Evolutionary conservation across 2,888 invertebrate species (phyloP).

Genomic region (Caenorhabditis becei): DNA sequence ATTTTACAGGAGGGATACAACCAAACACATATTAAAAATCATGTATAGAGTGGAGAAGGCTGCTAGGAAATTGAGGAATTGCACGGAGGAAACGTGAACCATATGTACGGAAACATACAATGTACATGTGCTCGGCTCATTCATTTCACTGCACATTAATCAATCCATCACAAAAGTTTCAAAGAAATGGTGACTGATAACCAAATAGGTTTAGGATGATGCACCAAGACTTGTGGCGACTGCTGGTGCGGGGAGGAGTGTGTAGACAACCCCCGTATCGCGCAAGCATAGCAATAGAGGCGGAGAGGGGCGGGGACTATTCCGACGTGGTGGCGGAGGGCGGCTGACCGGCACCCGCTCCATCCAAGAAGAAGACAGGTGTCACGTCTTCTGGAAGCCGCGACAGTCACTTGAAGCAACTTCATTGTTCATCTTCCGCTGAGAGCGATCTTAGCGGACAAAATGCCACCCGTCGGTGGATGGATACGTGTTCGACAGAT

Average conservation of each 20-base stretch:
- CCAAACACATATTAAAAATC: constrained; percentile 54
- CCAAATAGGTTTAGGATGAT: not conserved
- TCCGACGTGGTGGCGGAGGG: constrained; percentile 26
- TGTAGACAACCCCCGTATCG: constrained; percentile 29
- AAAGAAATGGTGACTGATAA: not conserved
- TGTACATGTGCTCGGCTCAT: constrained; percentile 58
- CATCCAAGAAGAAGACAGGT: constrained; percentile 26
- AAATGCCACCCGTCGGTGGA: constrained; percentile 7
- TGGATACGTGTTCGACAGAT: constrained; percentile 29
- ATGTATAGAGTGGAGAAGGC: constrained; percentile 41
- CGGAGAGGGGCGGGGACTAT: constrained; percentile 34
- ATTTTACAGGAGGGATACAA: constrained; percentile 17
- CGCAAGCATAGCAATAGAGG: constrained; percentile 45
- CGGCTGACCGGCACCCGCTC: constrained; percentile 42
- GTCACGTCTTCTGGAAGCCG: constrained; percentile 40
- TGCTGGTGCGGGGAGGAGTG: constrained; percentile 25
- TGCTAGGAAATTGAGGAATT: constrained; percentile 28
- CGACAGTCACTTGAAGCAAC: constrained; percentile 39
- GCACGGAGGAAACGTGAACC: constrained; percentile 45
- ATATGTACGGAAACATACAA: constrained; percentile 52
- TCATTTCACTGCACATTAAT: constrained; percentile 53
- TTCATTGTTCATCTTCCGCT: constrained; percentile 37
- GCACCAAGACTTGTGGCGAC: constrained; percentile 46
- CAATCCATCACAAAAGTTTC: constrained; percentile 28
- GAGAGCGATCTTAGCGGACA: constrained; percentile 15